These are phyloP conservation scores for Unio pictorum DNA, from an alignment of 2,888 invertebrate species.

Conservation along the genomic window DNA sequence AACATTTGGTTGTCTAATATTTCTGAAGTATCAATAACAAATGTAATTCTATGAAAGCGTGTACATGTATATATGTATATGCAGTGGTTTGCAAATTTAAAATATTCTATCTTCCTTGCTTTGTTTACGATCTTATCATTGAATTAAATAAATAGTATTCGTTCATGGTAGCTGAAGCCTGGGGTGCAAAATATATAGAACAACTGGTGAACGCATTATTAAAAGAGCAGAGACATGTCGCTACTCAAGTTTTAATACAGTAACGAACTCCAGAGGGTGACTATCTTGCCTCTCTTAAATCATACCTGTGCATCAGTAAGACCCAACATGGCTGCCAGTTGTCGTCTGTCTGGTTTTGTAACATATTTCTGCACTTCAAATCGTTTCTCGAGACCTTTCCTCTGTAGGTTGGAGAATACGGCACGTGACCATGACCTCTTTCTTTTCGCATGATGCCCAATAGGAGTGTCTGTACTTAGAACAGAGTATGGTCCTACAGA, in stretches of 20 bases:
- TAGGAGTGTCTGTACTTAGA: conserved; percentile 51
- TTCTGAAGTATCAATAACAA: neutral
- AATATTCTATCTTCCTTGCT: too few species aligned
- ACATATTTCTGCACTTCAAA: conserved; percentile 97
- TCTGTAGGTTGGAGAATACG: conserved; percentile 93
- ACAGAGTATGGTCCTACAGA: conserved; percentile 62
- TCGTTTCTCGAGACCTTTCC: conserved; percentile 93
- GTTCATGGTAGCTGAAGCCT: too few species aligned
- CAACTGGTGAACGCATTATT: too few species aligned
- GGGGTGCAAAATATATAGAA: too few species aligned
- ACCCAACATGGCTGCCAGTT: conserved; percentile 91
- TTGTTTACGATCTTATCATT: too few species aligned
- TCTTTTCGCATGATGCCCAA: conserved; percentile 74
- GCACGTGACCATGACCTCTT: conserved; percentile 96
- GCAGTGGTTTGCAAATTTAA: too few species aligned
- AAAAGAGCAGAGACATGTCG: too few species aligned
- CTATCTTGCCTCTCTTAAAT: neutral
- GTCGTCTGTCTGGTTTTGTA: conserved; percentile 93
- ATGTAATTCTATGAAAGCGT: neutral
- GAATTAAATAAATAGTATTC: too few species aligned
- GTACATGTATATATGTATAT: neutral
- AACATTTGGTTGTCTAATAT: neutral
- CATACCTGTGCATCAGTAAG: conserved; percentile 92
- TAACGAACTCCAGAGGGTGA: too few species aligned
- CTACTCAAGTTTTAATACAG: too few species aligned